phyloP scores from a whole-genome alignment of 2,113 vertebrate genomes.

The Aythya baeri region DNA sequence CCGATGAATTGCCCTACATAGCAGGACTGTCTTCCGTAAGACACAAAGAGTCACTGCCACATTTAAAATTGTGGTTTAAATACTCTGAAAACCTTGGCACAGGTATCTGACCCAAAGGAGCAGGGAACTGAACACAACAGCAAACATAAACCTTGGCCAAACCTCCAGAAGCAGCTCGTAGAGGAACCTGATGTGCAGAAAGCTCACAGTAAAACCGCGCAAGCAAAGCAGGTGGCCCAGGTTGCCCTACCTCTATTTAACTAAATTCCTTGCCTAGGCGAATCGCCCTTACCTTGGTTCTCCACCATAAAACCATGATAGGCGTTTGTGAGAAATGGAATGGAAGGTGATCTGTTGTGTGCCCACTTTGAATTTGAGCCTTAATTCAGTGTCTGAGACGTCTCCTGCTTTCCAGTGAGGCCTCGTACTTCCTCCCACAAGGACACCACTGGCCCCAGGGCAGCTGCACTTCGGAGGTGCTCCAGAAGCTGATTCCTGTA shows the following conservation, averaged over 20 bases:
- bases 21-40: neutral
- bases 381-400: neutral
- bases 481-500: neutral
- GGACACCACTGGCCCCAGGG: fast-evolving
- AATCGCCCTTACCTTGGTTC: neutral
- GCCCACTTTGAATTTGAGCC: neutral
- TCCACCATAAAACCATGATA: neutral
- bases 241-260: neutral
- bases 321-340: neutral
- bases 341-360: neutral
- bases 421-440: neutral
- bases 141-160: neutral
- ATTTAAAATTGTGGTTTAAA: fast-evolving
- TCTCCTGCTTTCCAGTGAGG: neutral
- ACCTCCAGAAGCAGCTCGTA: neutral
- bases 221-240: neutral
- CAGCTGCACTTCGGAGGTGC: neutral
- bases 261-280: neutral
- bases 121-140: neutral
- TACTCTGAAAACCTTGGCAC: neutral
- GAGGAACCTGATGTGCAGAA: neutral
- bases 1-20: neutral
- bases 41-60: fast-evolving
- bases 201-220: neutral
- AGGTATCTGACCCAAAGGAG: neutral